Base-by-base conservation (phyloP, 2,797 vertebrate genomes). In the Acanthurus leucopareius region DNA sequence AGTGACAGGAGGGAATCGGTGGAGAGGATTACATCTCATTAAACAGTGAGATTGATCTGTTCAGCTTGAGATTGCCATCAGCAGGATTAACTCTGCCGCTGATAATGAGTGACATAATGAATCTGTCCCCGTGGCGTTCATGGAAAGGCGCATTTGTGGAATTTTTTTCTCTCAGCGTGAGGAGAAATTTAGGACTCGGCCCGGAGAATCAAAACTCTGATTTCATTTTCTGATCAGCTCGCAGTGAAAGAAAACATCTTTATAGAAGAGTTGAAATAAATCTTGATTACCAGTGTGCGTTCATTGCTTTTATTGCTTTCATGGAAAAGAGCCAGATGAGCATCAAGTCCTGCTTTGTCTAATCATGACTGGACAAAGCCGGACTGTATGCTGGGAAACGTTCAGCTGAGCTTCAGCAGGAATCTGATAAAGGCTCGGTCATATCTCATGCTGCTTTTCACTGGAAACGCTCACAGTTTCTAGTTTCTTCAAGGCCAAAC, bases 11-110 rank as follows among this genome's bases (percentile, higher is more conserved):
- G 76, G 69, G 78, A 54, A 68, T 75, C 47, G 59, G 61, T 49
- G 3, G 32, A 77, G 83, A 80, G 86, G 88, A 90, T 91, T 86
- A 89, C 81, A 56, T 85, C 75, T 85, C 71, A 88, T 89, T 88
- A 77, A 84, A 80, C 77, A 74, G 64, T 66, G 69, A 84, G 61
- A 89, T 86, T 82, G 87, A 90, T 87, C 83, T 66, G 85, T 67
- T 83, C 51, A 57, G 70, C 69, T 77, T 80, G 4, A 86, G 81
- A 84, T 80, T 72, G 73, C 59, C 82, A 86, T 86, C 88, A 72
- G 42, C 70, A 69, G 86, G 86, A 91, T 88, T 87, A 91, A 78
- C 75, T 73, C 70, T 14, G 74, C 70, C 3, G 63, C 71, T 83
- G 77, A 82, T 83, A 79, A 81, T 77, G 78, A 87, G 61, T 69